Base-by-base conservation (phyloP, 2,113 vertebrate genomes). In the Meriones unguiculatus region DNA sequence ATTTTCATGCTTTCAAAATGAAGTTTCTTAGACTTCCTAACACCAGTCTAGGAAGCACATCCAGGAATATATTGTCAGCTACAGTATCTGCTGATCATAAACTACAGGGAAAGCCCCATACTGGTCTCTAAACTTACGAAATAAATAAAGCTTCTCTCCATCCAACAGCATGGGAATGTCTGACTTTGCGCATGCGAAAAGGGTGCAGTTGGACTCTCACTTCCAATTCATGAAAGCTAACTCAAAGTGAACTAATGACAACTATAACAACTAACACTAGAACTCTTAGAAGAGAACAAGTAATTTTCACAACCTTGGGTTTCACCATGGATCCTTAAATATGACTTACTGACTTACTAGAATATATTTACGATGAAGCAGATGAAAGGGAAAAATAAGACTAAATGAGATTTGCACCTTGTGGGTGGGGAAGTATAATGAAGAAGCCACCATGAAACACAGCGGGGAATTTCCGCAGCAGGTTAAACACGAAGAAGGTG, bases 1-100 rank as follows among this genome's bases (percentile, higher is more conserved):
- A 28, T 86, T 96, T 87, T 78, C 41, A 38, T 78, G 75, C 78
- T 90, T 75, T 90, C 30, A 73, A 38, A 30, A 46, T 76, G 75
- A 93, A 93, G 91, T 15, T 78, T 12, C 52, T 24, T 38, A 90
- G 30, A 73, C 76, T 54, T 87, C 41, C 35, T 24, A 77, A 28
- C 64, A 87, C 38, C 2, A 78, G 46, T 11, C 32, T 75, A 84
- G 28, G 57, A 94, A 80, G 46, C 22, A 38, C 15, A 65, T 2
- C 35, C 70, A 24, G 13, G 7, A 76, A 91, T 62, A 93, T 22
- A 41, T 15, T 70, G 54, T 15, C 64, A 38, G 87, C 67, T 69
- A 64, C 65, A n/a, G 54, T 28, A 88, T 78, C 70, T 90, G 72
- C 38, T 73, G n/a, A 38, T 57, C 64, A 57, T 4, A 46, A 65